Evolutionary conservation across 1,140 invertebrate genomes (phyloP), one percentile per base, ranked within the genome.

Genomic region (Scaptomyza montana): DNA sequence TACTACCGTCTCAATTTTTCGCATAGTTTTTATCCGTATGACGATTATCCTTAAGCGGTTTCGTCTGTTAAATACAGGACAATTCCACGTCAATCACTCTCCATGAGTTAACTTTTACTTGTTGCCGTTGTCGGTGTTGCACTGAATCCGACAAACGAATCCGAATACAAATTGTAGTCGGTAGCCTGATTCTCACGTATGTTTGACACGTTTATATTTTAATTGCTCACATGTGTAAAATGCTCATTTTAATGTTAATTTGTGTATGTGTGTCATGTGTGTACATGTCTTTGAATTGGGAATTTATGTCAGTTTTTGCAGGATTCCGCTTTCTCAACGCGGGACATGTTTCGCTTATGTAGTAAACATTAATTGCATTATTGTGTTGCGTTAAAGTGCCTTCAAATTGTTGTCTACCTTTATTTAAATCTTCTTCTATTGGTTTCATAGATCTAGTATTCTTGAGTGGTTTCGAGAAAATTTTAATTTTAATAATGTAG

Each of bases 201-300:
- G 76, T 75, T 78, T 75, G 56, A 80, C 77, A 80, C 72, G 63
- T 78, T 82, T 78, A 71, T 69, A 59, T 73, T 75, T 84, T 82
- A 70, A 72, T 73, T 69, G 59, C 56, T 46, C 65, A 71, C 77
- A 69, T 65, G 77, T 78, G 75, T 65, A 49, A 57, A 78, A 64
- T 74, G 69, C 33, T 70, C 56, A 71, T 74, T 77, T 81, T 53
- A 68, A 64, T 77, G 64, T 76, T 50, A 25, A 25, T 30, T 60
- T 25, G 21, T 25, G 21, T 25, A 10, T 21, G 16, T 33, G 43
- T 12, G 12, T 46, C 33, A 25, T 36, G 19, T 60, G 33, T 19
- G 49, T 7, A 33, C 10, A 9, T 39, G 9, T 39, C 2, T 39
- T 8, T 39, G 41, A 21, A 51, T 61, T 61, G 30, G 12, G 2